Evolutionary conservation across 2,113 vertebrate genomes (phyloP).

Genomic region (Anseranas semipalmata): DNA sequence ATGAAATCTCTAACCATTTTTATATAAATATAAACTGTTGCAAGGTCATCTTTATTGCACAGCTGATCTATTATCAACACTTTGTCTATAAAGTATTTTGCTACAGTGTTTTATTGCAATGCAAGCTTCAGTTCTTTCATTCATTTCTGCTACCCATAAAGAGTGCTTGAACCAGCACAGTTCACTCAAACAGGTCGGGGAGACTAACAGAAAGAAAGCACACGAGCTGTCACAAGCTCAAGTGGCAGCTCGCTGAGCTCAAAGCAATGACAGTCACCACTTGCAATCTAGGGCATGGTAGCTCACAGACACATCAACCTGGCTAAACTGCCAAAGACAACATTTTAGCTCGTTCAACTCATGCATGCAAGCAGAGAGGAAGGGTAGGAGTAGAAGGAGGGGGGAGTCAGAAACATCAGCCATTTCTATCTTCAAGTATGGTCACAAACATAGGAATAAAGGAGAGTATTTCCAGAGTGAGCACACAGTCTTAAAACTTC

Average conservation of each 20-base stretch:
- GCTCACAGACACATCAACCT: background rate
- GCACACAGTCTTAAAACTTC: background rate
- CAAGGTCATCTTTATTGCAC: too few species aligned
- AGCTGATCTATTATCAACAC: too few species aligned
- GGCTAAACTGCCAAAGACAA: background rate
- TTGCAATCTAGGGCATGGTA: background rate
- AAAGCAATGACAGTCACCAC: background rate
- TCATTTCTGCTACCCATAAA: background rate
- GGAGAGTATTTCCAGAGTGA: background rate
- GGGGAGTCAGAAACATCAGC: background rate
- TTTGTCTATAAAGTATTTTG: too few species aligned
- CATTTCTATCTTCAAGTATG: background rate
- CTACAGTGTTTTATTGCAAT: too few species aligned
- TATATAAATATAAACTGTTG: background rate
- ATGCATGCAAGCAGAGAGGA: background rate
- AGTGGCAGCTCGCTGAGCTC: background rate
- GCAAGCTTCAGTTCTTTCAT: too few species aligned
- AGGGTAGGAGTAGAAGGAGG: background rate
- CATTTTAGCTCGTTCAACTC: background rate
- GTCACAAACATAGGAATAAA: background rate
- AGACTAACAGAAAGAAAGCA: background rate
- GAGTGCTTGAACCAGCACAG: background rate
- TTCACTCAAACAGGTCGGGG: background rate
- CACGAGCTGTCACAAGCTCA: background rate
- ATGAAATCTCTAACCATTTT: background rate